Conservation (phyloP, 2,797 vertebrate genomes). For the Gephyroberyx darwinii region DNA sequence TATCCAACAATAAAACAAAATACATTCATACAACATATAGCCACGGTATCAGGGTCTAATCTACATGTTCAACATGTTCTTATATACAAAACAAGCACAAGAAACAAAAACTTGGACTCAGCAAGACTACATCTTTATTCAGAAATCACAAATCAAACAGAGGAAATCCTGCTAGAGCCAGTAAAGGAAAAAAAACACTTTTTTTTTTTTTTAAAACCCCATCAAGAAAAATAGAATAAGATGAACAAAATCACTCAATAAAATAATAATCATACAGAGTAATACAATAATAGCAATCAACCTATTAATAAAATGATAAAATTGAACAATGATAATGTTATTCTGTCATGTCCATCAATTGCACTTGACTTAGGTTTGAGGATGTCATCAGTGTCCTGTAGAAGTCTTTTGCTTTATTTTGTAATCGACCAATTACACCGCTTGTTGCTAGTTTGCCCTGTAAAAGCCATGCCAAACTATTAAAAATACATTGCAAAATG, state of each 20-base stretch:
- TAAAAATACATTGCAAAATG: conserved; percentile 32
- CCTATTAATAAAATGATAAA: conserved; percentile 60
- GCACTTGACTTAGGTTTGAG: conserved; percentile 31
- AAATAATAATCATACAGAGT: conserved; percentile 49
- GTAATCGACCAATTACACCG: conserved; percentile 20
- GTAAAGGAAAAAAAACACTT: conserved; percentile 31
- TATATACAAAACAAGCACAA: neutral
- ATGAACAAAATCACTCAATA: conserved; percentile 53
- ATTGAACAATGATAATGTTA: conserved; percentile 39
- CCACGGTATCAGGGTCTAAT: neutral
- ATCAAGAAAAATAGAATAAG: conserved; percentile 54
- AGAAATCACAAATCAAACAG: conserved; percentile 66
- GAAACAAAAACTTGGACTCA: conserved; percentile 22
- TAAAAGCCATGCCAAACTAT: conserved; percentile 28
- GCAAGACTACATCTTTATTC: conserved; percentile 74
- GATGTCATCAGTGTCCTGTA: conserved; percentile 25
- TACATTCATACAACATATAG: neutral
- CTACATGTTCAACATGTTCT: neutral
- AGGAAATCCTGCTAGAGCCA: conserved; percentile 57
- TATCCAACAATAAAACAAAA: neutral
- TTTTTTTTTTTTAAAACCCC: conserved; percentile 35
- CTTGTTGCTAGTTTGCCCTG: conserved; percentile 13
- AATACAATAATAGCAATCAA: conserved; percentile 55
- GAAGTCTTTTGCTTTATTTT: conserved; percentile 12
- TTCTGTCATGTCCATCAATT: conserved; percentile 34